Evolutionary conservation across 2,113 vertebrate species (phyloP).

Genomic region (Rhinogobius similis): DNA sequence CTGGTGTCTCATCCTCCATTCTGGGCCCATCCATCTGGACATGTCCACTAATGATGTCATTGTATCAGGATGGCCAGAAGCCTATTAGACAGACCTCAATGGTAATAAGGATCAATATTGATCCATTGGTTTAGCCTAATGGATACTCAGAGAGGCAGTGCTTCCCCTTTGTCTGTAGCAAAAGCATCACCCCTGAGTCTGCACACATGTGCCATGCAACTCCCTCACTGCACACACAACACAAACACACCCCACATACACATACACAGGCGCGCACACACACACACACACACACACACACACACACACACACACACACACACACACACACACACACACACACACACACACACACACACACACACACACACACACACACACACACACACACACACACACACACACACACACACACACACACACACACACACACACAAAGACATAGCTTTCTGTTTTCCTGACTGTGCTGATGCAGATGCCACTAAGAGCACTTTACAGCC

Average conservation of each 20-base stretch:
- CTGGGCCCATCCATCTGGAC: slow-evolving; percentile 58
- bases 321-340: too few relatives aligned
- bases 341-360: too few relatives aligned
- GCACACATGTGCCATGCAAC: slow-evolving; percentile 45
- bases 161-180: slow-evolving; percentile 67
- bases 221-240: neutral
- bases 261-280: too few relatives aligned
- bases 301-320: too few relatives aligned
- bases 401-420: neutral
- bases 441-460: slow-evolving; percentile 46
- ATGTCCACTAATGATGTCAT: slow-evolving; percentile 66
- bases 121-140: slow-evolving; percentile 73
- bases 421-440: slow-evolving; percentile 31
- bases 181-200: slow-evolving; percentile 58
- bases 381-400: too few relatives aligned
- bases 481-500: slow-evolving; percentile 57
- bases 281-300: too few relatives aligned
- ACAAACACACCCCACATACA: neutral
- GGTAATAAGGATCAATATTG: slow-evolving; percentile 72
- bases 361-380: too few relatives aligned
- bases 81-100: slow-evolving; percentile 63
- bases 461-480: slow-evolving; percentile 67
- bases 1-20: slow-evolving; percentile 28
- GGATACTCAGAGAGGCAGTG: slow-evolving; percentile 66
- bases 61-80: slow-evolving; percentile 56